Base-by-base conservation (phyloP, 2,797 vertebrate genomes). In the Sebastes nivosus region DNA sequence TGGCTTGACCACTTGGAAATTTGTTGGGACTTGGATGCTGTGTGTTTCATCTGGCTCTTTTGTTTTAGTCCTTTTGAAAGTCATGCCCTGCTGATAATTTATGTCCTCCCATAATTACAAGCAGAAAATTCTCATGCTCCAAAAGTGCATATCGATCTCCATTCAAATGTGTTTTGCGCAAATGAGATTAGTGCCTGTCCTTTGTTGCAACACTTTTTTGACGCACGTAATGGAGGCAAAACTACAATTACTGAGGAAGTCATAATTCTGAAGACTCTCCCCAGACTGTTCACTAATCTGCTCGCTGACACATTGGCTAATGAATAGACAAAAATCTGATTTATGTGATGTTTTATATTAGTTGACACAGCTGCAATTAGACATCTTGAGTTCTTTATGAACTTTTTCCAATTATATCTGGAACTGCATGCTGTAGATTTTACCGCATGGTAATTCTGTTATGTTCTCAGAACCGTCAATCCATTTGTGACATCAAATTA, bases 1-100 rank as follows among this genome's bases (percentile, higher is more conserved):
- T 96, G 96, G 96, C 95, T 96, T 97, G 97, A 97, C 97, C 97
- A 96, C 95, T 96, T 94, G 83, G 78, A 96, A 95, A 96, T 97
- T 80, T 96, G 95, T 96, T 96, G 95, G 73, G 75, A 95, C 95
- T 95, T 94, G 67, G 85, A 96, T 91, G 86, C 67, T 63, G 82
- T 81, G 6, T 75, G 79, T 82, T 91, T 84, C 88, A 52, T 88
- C 52, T 71, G 72, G 72, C 38, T 84, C 65, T 59, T 91, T 91
- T 93, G 72, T 92, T 86, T 81, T 66, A 9, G 59, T 61, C 13
- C 85, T 86, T 83, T 86, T 79, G 22, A 77, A 84, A 82, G 79
- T 27, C 74, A 22, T 58, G n/a, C 32, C 55, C 50, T 46, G 54
- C 60, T 58, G 52, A 67, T 82, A 46, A 93, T 89, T 75, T 71